phyloP scores from a whole-genome alignment of 2,113 vertebrate genomes.

The Tretioscincus oriximinensis region DNA sequence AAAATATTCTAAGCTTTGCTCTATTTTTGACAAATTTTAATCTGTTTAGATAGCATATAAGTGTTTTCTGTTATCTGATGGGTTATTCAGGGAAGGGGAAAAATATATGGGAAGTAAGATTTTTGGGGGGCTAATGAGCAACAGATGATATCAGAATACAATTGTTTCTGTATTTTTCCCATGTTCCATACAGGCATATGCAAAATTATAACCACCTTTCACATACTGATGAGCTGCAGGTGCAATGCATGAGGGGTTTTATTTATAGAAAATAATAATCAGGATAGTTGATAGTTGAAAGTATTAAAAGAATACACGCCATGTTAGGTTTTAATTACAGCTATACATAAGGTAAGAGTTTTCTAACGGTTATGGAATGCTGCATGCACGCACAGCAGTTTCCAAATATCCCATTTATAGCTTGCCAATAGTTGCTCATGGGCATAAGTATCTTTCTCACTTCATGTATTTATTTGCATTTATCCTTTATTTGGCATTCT shows the following conservation, averaged over 20 bases:
- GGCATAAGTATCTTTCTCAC: conserved; percentile 70
- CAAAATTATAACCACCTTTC: not conserved
- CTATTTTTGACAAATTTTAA: not conserved
- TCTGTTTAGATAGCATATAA: not conserved
- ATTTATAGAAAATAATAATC: conserved; percentile 12
- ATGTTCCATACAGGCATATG: not conserved
- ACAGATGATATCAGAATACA: not conserved
- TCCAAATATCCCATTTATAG: conserved; percentile 69
- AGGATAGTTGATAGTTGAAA: conserved; percentile 18
- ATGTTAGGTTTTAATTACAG: conserved; percentile 70
- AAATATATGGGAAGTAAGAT: not conserved
- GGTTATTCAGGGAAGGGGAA: not conserved
- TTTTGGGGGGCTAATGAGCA: not conserved
- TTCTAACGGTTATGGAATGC: conserved; percentile 70
- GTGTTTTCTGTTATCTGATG: no score
- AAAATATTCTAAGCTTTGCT: not conserved
- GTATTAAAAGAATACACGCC: conserved; percentile 56
- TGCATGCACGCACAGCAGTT: conserved; percentile 73
- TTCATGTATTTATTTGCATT: conserved; percentile 73
- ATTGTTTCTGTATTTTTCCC: not conserved
- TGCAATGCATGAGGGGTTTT: conserved; percentile 16
- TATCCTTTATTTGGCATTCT: conserved; percentile 69
- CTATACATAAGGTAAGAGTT: conserved; percentile 74
- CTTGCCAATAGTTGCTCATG: conserved; percentile 75
- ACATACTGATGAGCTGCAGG: conserved; percentile 21